A percentile compares a stretch with the other conserved stretches of the same genome.
Conservation (phyloP, 2,797 vertebrate species). For the Orientallactaga sibirica region DNA sequence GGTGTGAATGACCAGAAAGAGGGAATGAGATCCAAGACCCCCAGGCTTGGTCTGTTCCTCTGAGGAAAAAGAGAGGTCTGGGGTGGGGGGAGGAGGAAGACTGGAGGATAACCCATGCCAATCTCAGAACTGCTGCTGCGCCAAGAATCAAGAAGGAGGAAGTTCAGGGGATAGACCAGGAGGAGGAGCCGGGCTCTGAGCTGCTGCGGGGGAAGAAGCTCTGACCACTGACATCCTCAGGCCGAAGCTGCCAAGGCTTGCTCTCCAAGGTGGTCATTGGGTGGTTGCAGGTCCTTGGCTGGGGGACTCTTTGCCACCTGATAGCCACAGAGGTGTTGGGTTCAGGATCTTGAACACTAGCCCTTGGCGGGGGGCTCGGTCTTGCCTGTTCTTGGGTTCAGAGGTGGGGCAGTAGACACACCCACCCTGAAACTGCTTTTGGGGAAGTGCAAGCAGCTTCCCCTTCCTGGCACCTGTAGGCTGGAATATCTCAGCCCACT, state of each 20-base stretch:
- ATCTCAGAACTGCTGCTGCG: conserved; percentile 58
- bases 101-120: not conserved
- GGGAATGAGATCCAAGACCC: not conserved
- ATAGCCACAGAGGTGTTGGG: not conserved
- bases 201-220: not conserved
- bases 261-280: conserved; percentile 3
- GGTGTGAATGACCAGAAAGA: not conserved
- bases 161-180: not conserved
- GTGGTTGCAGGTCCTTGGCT: not conserved
- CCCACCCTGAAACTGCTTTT: conserved; percentile 74
- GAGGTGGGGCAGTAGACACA: conserved; percentile 11
- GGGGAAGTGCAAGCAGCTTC: conserved; percentile 78
- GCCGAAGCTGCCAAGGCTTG: not conserved
- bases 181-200: conserved; percentile 41
- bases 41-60: not conserved
- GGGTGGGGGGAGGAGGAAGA: not conserved
- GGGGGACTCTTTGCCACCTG: not conserved
- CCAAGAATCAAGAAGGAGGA: conserved; percentile 61
- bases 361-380: not conserved
- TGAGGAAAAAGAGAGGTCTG: not conserved
- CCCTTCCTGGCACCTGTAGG: conserved; percentile 67
- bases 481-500: conserved; percentile 17
- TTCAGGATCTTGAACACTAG: not conserved
- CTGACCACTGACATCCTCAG: not conserved
- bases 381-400: conserved; percentile 12